phyloP scores from a whole-genome alignment of 2,113 vertebrate genomes.

The Lates calcarifer region DNA sequence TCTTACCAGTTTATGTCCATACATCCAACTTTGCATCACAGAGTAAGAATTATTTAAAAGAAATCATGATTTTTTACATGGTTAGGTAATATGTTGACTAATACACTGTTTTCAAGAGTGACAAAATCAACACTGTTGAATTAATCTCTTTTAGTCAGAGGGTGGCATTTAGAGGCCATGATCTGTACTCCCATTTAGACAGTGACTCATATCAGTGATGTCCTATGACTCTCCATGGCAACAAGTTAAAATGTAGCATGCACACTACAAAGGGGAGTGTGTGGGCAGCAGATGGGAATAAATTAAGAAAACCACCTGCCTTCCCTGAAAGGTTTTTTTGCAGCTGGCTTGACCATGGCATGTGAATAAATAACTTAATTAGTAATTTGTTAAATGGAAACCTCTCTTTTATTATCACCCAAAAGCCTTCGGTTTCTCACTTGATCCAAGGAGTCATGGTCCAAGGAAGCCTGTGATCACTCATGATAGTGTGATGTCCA shows the following conservation, averaged over 20 bases:
- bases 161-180: conserved; percentile 8
- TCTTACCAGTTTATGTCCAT: conserved; percentile 27
- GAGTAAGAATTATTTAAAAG: too few species aligned
- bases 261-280: neutral
- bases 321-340: neutral
- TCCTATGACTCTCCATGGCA: conserved; percentile 33
- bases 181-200: conserved; percentile 24
- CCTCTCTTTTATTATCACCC: neutral
- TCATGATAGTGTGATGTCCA: neutral
- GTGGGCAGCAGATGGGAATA: conserved; percentile 14
- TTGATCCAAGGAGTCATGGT: neutral
- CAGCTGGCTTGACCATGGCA: neutral
- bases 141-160: conserved; percentile 17
- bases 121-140: neutral
- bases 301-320: neutral
- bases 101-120: conserved; percentile 4
- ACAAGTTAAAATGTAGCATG: conserved; percentile 25
- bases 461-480: too few species aligned
- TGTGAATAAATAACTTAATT: conserved; percentile 11
- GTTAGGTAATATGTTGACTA: conserved; percentile 10
- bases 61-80: neutral
- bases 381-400: neutral
- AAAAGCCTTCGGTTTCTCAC: neutral
- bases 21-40: conserved; percentile 27
- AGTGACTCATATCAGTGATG: conserved; percentile 39